Evolutionary conservation across 2,797 vertebrate species (phyloP), one percentile per base, ranked within the genome.

Genomic region (Clamator glandarius): DNA sequence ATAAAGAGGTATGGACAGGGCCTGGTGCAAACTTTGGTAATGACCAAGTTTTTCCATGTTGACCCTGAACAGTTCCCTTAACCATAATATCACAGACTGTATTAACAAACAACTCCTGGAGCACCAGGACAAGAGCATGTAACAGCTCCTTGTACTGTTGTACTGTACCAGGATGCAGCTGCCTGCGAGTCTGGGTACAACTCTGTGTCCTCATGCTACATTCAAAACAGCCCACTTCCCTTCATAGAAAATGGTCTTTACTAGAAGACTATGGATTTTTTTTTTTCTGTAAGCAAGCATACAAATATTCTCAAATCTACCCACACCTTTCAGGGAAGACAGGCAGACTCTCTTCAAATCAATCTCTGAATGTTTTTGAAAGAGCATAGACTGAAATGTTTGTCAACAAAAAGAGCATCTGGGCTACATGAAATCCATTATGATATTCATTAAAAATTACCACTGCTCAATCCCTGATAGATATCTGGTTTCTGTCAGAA

Each of bases 61-160:
- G 26, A 84, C 63, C 28, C 59, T 39, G 48, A 73, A 55, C 66
- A n/a, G 39, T n/a, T 95, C 73, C 73, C 77, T 75, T 28, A 64
- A 42, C 69, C 42, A 12, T 19, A 52, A 25, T 54, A 66, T 24
- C 6, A 4, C 39, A 68, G 70, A 11, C 4, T 52, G 39, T 3
- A 2, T 33, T 70, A 78, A 74, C 28, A 9, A 91, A 18, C 3
- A 2, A 19, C 58, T 67, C 85, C 62, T 3, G 3, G 58, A 42
- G 59, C 3, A 3, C 41, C 2, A 12, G n/a, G 67, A 72, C 2
- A 6, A 62, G 44, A 64, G n/a, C 26, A 61, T 10, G 9, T 7
- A 52, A 50, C 0, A 1, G 57, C 44, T 92, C 23, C 73, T 70
- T 91, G 70, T 42, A 21, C n/a, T 61, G 46, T 0, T 29, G 19